A percentile compares a stretch with the other conserved stretches of the same genome.
Evolutionary conservation across 2,888 invertebrate species (phyloP).

Genomic region (Trachelus troglodyta): DNA sequence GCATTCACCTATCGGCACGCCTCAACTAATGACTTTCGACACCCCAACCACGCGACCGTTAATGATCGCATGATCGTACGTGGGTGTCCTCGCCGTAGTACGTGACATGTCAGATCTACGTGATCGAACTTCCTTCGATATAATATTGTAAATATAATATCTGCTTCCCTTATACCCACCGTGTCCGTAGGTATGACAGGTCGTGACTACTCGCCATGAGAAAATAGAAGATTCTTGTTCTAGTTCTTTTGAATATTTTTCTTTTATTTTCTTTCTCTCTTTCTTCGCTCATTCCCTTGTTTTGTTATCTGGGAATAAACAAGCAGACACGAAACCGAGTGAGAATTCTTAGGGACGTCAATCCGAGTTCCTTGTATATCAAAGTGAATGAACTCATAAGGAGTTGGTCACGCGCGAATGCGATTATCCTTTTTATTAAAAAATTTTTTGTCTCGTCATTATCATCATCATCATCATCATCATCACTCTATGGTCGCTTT

Average conservation of each 20-base stretch:
- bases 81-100: constrained; percentile 30
- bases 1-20: constrained; percentile 23
- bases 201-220: not conserved
- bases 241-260: not conserved
- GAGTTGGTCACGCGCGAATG: constrained; percentile 48
- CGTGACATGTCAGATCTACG: not conserved
- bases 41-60: constrained; percentile 54
- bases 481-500: not conserved
- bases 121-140: not conserved
- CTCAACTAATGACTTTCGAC: constrained; percentile 56
- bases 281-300: not conserved
- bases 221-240: not conserved
- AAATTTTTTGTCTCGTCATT: not conserved
- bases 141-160: not conserved
- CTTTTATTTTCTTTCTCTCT: not conserved
- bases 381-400: constrained; percentile 44
- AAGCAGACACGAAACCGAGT: not conserved
- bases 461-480: not conserved
- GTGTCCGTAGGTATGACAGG: not conserved
- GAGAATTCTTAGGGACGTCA: not conserved
- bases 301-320: not conserved
- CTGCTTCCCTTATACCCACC: not conserved
- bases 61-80: constrained; percentile 54
- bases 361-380: not conserved
- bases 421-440: constrained; percentile 18